phyloP scores from a whole-genome alignment of 2,888 invertebrate species.

The Epicampocera succincta region DNA sequence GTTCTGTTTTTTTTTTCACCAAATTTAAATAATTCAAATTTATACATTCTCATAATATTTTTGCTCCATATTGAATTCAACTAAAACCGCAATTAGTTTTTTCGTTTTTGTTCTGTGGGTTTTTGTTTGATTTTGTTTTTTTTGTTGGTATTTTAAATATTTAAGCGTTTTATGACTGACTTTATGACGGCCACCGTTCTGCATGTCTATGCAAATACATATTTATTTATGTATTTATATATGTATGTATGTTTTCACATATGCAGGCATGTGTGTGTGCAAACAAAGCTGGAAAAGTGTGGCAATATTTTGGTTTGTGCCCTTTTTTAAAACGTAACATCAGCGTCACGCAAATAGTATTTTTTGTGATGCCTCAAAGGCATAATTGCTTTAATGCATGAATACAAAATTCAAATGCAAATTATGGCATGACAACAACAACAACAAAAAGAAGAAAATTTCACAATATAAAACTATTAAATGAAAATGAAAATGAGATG shows the following conservation, averaged over 20 bases:
- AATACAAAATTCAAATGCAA: slow-evolving; percentile 48
- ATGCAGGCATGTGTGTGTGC: too few relatives aligned
- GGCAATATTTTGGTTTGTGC: background rate
- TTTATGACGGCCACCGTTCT: slow-evolving; percentile 22
- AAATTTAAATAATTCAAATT: slow-evolving; percentile 26
- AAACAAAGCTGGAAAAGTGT: background rate
- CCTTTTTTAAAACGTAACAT: slow-evolving; percentile 41
- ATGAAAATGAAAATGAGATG: slow-evolving; percentile 33
- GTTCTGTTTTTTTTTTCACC: slow-evolving; percentile 4
- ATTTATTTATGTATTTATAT: too few relatives aligned
- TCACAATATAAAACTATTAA: slow-evolving; percentile 14
- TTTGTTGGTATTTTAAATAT: slow-evolving; percentile 33
- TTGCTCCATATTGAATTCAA: slow-evolving; percentile 31
- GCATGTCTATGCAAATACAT: background rate
- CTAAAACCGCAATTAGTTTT: slow-evolving; percentile 49
- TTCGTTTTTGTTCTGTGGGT: background rate
- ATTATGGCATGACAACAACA: slow-evolving; percentile 31
- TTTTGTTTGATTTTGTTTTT: slow-evolving; percentile 16
- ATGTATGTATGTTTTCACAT: too few relatives aligned
- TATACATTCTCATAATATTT: background rate
- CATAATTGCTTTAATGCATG: slow-evolving; percentile 51
- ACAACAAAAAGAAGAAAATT: background rate
- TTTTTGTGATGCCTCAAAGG: slow-evolving; percentile 51
- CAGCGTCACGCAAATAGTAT: slow-evolving; percentile 33
- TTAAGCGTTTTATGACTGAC: slow-evolving; percentile 46